Base-by-base conservation (phyloP, 37 sponge, comb jelly and placozoan species). In the Bolinopsis microptera region DNA sequence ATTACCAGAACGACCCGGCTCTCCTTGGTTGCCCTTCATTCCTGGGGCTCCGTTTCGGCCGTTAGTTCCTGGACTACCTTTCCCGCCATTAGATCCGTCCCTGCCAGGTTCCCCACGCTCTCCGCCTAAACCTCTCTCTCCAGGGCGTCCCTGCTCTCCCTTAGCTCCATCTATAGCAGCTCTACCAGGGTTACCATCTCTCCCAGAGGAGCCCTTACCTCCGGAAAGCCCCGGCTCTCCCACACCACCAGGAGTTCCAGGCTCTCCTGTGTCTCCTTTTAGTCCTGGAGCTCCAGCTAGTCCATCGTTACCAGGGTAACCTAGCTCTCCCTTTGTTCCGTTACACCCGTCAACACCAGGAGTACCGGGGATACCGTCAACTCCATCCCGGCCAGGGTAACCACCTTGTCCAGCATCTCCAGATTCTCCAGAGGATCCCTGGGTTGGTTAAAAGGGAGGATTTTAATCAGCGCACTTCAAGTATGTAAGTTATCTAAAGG, bases 281-380 rank as follows among this genome's bases (percentile, higher is more conserved):
- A 24, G 75, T 23, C 75, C 75, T 30, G 75, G 75, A 24, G 75
- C 75, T 30, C 75, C 75, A 24, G 75, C 31, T 21, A 5, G 75
- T 24, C 75, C 75, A 27, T 72, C 75, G 13, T 72, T 72, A 5
- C 75, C 75, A 21, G 75, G 75, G 18, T 30, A 27, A 5, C 75
- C 75, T 5, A 24, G 31, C 75, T 72, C 75, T 72, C 75, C 75
- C 75, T 72, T 72, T 5, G 75, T 72, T 72, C 75, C 75, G 75
- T 72, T 72, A 27, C 75, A 72, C 3, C 75, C 75, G 75, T 72
- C 75, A 24, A 72, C 75, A 24, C 75, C 75, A 2, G 75, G 75
- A 27, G 75, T 72, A 23, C 75, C 75, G 25, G 75, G 75, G 25
- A 72, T 27, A 72, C 75, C 75, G 75, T 72, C 75, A 24, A 72